These are phyloP conservation scores for Acanthosoma haemorrhoidale DNA, from an alignment of 2,888 invertebrate species.

Conservation along the genomic window DNA sequence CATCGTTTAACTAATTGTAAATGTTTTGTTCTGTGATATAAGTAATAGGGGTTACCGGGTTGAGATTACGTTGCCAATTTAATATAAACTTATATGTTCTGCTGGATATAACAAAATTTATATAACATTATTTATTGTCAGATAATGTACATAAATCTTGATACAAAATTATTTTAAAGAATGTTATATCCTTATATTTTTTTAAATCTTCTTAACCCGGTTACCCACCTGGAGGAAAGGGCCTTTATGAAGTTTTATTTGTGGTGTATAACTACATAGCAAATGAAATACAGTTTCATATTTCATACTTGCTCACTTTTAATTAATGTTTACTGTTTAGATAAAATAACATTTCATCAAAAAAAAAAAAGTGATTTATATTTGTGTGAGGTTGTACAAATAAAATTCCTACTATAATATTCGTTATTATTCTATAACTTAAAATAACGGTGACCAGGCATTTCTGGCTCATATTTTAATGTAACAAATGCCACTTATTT, in stretches of 20 bases:
- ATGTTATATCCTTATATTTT: conserved; percentile 1
- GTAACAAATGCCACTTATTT: background rate
- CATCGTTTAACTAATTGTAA: background rate
- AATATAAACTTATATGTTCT: background rate
- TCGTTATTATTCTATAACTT: background rate
- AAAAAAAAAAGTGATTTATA: background rate
- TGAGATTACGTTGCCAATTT: background rate
- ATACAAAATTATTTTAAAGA: background rate
- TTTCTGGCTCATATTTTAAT: background rate
- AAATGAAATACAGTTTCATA: background rate
- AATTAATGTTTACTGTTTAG: background rate
- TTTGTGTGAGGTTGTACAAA: background rate
- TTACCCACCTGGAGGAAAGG: background rate
- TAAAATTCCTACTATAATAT: background rate
- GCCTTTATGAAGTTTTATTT: background rate
- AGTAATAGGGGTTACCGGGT: background rate
- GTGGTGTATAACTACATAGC: background rate
- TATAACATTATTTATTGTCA: background rate
- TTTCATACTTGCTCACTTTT: conserved; percentile 7
- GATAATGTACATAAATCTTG: background rate
- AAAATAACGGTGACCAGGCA: background rate
- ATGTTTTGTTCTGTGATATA: conserved; percentile 8
- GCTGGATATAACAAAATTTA: background rate
- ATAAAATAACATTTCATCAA: too few relatives aligned
- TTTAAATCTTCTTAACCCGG: background rate